Evolutionary conservation across 2,113 vertebrate species (phyloP).

Genomic region (Psilopsiagon aurifrons): DNA sequence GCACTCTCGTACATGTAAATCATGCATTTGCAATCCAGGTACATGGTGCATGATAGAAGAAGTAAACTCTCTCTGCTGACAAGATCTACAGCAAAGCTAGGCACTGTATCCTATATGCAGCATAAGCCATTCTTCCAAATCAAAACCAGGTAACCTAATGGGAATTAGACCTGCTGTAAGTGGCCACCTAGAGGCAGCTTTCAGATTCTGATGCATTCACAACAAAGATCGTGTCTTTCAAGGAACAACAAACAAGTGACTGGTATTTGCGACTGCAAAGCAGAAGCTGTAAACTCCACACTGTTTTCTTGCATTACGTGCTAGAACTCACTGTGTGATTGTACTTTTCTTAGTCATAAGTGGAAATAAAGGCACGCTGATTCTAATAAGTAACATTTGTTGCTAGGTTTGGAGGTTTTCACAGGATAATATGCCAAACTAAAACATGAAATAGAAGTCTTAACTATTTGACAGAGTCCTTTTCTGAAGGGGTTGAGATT

Average conservation of each 20-base stretch:
- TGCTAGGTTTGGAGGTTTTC: not conserved
- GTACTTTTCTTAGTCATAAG: not conserved
- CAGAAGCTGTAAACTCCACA: not conserved
- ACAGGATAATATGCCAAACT: not conserved
- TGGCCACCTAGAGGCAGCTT: not conserved
- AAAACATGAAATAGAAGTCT: not conserved
- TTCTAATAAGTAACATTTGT: not conserved
- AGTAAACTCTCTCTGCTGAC: not conserved
- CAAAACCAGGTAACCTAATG: not conserved
- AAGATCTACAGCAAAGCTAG: not conserved
- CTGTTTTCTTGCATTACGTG: not conserved
- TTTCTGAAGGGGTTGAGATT: not conserved
- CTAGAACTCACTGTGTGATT: not conserved
- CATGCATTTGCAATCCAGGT: not conserved
- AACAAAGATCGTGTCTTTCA: not conserved
- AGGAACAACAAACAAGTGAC: not conserved
- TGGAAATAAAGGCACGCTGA: not conserved
- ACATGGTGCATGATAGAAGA: fast-evolving
- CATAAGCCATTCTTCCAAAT: not conserved
- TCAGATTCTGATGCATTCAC: not conserved
- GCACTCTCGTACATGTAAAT: not conserved
- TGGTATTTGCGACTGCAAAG: not conserved
- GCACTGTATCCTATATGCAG: not conserved
- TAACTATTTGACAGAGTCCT: not conserved
- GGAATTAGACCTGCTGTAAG: not conserved